phyloP scores from a whole-genome alignment of 2,113 vertebrate species.

The Lepisosteus osseus region DNA sequence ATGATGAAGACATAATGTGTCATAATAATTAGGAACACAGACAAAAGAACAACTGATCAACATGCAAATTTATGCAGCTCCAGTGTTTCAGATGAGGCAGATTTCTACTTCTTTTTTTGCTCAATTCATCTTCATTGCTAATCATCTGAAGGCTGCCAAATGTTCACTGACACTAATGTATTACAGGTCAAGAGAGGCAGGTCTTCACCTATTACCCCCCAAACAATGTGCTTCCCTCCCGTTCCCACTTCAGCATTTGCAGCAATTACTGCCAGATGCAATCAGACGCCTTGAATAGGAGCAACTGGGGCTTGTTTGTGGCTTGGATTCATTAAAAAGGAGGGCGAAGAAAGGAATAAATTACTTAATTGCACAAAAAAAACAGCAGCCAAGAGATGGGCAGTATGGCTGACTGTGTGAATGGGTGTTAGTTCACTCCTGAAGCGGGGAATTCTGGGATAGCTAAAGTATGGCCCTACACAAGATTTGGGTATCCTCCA shows the following conservation, averaged over 20 bases:
- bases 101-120: slow-evolving; percentile 75
- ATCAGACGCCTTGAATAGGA: slow-evolving; percentile 98
- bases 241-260: slow-evolving; percentile 91
- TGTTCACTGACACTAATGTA: slow-evolving; percentile 94
- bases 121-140: slow-evolving; percentile 87
- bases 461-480: slow-evolving; percentile 92
- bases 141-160: slow-evolving; percentile 84
- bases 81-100: slow-evolving; percentile 82
- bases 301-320: slow-evolving; percentile 99
- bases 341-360: slow-evolving; percentile 99
- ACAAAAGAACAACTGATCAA: slow-evolving; percentile 93
- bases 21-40: slow-evolving; percentile 96
- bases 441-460: slow-evolving; percentile 98
- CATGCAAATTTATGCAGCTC: slow-evolving; percentile 94
- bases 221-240: slow-evolving; percentile 91
- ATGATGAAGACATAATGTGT: slow-evolving; percentile 98
- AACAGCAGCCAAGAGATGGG: slow-evolving; percentile 87
- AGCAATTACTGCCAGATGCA: slow-evolving; percentile 98
- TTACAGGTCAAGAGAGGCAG: slow-evolving; percentile 95
- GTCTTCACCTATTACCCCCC: slow-evolving; percentile 88
- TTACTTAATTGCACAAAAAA: slow-evolving; percentile 99
- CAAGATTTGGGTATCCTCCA: slow-evolving; percentile 97
- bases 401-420: slow-evolving; percentile 83
- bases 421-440: slow-evolving; percentile 87
- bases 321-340: slow-evolving; percentile 98